Conservation (phyloP, 2,888 invertebrate species). For the Monopis laevigella region DNA sequence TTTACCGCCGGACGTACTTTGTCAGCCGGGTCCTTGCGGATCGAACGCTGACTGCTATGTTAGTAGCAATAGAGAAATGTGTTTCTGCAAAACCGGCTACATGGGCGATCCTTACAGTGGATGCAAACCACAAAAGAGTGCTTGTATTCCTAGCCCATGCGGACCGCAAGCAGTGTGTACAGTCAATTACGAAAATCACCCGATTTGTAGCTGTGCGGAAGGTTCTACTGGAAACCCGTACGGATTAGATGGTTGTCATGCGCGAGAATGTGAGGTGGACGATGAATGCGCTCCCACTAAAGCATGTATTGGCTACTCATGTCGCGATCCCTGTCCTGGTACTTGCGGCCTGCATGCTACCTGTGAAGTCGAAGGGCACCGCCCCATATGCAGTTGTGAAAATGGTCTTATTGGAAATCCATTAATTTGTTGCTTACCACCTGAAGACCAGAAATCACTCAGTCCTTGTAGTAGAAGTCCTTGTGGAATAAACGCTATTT, state of each 20-base stretch:
- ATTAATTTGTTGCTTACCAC: conserved; percentile 73
- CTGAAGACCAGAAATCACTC: conserved; percentile 59
- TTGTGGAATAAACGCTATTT: conserved; percentile 83
- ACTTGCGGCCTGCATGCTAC: conserved; percentile 79
- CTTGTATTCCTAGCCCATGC: conserved; percentile 83
- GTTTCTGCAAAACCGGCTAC: conserved; percentile 80
- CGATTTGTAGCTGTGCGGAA: conserved; percentile 76
- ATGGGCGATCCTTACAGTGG: conserved; percentile 82
- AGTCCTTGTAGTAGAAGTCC: conserved; percentile 79
- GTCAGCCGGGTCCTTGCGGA: conserved; percentile 86
- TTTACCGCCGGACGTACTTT: conserved; percentile 69
- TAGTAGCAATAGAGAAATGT: conserved; percentile 82
- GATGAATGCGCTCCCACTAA: conserved; percentile 77
- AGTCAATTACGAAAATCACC: conserved; percentile 73
- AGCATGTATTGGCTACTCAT: conserved; percentile 83
- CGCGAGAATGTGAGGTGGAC: conserved; percentile 83
- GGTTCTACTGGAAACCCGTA: conserved; percentile 83
- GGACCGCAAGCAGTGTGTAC: conserved; percentile 81
- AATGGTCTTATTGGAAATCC: conserved; percentile 81
- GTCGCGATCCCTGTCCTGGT: conserved; percentile 84
- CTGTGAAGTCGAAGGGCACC: conserved; percentile 81
- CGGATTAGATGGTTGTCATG: conserved; percentile 74
- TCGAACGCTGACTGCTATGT: conserved; percentile 86
- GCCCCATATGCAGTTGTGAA: conserved; percentile 81
- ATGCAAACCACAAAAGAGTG: conserved; percentile 76